Percentiles rank a stretch among this genome's conserved stretches.
Conservation (phyloP, 30 jellyfish, hydroid and myxozoan species). For the Rhopilema esculentum region DNA sequence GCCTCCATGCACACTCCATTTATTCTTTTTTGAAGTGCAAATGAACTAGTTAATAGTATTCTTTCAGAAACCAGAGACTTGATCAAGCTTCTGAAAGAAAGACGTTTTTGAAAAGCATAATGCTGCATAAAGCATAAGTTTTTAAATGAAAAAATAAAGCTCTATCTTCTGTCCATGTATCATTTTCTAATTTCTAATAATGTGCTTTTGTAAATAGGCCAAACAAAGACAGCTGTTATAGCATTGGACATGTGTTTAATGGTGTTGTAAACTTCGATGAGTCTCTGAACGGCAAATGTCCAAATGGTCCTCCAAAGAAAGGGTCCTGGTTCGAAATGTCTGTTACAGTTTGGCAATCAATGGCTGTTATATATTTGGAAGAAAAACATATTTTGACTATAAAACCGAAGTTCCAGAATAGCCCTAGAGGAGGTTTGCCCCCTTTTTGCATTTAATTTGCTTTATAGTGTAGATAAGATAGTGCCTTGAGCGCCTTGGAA, state of each 20-base stretch:
- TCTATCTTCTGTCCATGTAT: too few relatives aligned
- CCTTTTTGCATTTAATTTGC: neutral
- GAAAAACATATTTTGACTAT: slow-evolving; percentile 57
- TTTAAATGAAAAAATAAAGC: too few relatives aligned
- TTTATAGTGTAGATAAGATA: too few relatives aligned
- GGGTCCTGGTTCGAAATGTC: slow-evolving; percentile 72
- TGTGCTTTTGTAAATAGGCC: slow-evolving; percentile 58
- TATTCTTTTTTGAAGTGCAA: too few relatives aligned
- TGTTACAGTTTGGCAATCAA: slow-evolving; percentile 40
- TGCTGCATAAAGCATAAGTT: too few relatives aligned
- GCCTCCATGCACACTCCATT: too few relatives aligned
- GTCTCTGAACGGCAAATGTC: slow-evolving; percentile 60
- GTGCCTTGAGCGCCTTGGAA: neutral
- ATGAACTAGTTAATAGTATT: too few relatives aligned
- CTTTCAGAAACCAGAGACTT: too few relatives aligned
- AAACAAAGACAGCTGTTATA: slow-evolving; percentile 41
- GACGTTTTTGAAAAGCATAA: too few relatives aligned
- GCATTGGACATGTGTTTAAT: slow-evolving; percentile 58
- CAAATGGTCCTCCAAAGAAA: slow-evolving; percentile 66
- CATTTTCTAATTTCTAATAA: too few relatives aligned
- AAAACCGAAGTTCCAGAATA: slow-evolving; percentile 42
- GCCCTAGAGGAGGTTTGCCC: slow-evolving; percentile 74
- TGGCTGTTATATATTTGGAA: slow-evolving; percentile 56
- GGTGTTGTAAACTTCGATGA: slow-evolving; percentile 57
- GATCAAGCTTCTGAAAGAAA: too few relatives aligned